Evolutionary conservation across 2,113 vertebrate species (phyloP), one percentile per base, ranked within the genome.

Genomic region (Epinephelus fuscoguttatus): DNA sequence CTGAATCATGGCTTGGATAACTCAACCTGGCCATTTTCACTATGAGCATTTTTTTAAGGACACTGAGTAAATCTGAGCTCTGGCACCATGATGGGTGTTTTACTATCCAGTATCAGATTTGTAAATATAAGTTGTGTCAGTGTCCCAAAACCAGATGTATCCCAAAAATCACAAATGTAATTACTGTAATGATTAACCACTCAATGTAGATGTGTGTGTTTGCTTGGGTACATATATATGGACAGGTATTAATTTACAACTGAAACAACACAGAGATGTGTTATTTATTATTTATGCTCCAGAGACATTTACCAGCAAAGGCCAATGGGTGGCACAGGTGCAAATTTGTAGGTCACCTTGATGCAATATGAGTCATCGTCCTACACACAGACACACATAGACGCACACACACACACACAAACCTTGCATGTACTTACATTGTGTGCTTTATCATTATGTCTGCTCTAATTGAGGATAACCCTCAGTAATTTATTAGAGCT

Each of bases 1-100:
- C 75, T 78, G 85, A 90, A 84, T 90, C 56, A 80, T 66, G 52
- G 77, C 88, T 85, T 52, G 33, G 66, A 89, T 88, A 76, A 76
- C 81, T 84, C 57, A 74, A 86, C 73, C 61, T 87, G 77, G 17
- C 18, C 69, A 40, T 75, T 80, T 78, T 84, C 37, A 73, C 40
- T 47, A 37, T 56, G 52, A 74, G 3, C 50, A 33, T 45, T 82
- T 27, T 62, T 72, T 77, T 40, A 69, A 33, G 50, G 59, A 85
- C 85, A 66, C 23, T 0, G 64, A 84, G 78, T 74, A 61, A 88
- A 82, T 74, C 33, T 56, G 0, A 63, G 57, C 45, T 61, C 25
- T n/a, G 59, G 21, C 52, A 47, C 18, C 6, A 8, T 64, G 42
- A 19, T 56, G 19, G 19, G 72, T 73, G 15, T 61, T 84, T 61